Evolutionary conservation across 2,888 invertebrate species (phyloP), one percentile per base, ranked within the genome.

Genomic region (Leucophenga montana): DNA sequence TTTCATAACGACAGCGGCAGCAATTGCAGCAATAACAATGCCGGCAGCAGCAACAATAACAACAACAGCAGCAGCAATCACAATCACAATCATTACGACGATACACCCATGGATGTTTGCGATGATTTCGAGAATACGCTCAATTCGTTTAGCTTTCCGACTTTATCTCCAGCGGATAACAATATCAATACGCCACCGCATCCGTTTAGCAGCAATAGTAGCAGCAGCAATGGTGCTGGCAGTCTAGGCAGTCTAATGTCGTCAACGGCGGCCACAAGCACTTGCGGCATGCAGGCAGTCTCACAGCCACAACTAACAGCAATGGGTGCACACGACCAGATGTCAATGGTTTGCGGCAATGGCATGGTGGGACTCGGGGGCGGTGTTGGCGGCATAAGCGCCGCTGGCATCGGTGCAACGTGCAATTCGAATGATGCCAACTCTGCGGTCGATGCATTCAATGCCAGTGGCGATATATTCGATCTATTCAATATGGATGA

Each of bases 91-190:
- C 78, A 78, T 66, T 81, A 90, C 65, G 86, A 87, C 67, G 89
- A 90, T 70, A 91, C 92, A 76, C 91, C 92, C 1, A 93, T 94
- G 93, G 94, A 94, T 85, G 93, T 94, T 18, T 88, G 89, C 85
- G 94, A 94, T 84, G 94, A 95, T 83, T 91, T 92, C 8, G 93
- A 93, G 76, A 87, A 87, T 82, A 86, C 88, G 48, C 73, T 87
- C 56, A 85, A 84, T 73, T 83, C 84, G 62, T 85, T 86, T 65
- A 82, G 16, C 90, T 82, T 77, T 9, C 33, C 71, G 75, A 79
- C 39, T 77, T 76, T 82, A 53, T 80, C 87, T 22, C 78, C 84
- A 3, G 81, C 85, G 6, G 84, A 85, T 46, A 85, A 87, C 39
- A 85, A 87, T 73, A 86, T 85, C 71, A 88, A 86, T 85, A 89